These are phyloP conservation scores for Phylloscopus trochiloides DNA, from an alignment of 2,113 vertebrate genomes.

Conservation along the genomic window DNA sequence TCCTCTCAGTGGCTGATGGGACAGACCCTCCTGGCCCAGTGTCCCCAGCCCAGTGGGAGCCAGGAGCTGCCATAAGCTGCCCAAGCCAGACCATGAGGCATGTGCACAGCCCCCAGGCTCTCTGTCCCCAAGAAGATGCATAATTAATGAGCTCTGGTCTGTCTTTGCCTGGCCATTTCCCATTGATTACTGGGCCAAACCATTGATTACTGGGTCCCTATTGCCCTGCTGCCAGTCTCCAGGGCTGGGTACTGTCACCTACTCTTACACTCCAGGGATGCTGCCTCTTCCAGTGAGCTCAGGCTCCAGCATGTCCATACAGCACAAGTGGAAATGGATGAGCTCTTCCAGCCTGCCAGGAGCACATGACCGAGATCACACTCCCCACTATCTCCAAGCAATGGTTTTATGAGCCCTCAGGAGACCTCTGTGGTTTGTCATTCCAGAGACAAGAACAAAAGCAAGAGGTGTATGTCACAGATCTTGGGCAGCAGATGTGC, in stretches of 20 bases:
- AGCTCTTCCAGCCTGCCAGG: background rate
- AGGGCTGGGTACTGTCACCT: background rate
- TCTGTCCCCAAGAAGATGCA: background rate
- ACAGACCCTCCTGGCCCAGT: background rate
- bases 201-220: background rate
- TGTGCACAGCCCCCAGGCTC: background rate
- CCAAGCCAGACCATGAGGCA: background rate
- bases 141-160: background rate
- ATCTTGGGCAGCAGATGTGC: background rate
- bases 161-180: background rate
- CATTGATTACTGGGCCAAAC: background rate
- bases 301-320: background rate
- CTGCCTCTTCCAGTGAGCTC: conserved; percentile 83
- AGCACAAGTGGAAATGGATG: fast-evolving
- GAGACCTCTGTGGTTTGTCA: background rate
- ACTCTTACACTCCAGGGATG: conserved; percentile 52
- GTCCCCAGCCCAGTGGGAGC: background rate
- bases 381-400: background rate
- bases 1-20: background rate
- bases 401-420: background rate
- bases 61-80: background rate
- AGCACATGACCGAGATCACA: fast-evolving
- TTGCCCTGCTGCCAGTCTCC: background rate
- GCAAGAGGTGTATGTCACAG: background rate
- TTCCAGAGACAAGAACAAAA: background rate